Conservation (phyloP, 2,113 vertebrate species). For the Thunnus maccoyii region DNA sequence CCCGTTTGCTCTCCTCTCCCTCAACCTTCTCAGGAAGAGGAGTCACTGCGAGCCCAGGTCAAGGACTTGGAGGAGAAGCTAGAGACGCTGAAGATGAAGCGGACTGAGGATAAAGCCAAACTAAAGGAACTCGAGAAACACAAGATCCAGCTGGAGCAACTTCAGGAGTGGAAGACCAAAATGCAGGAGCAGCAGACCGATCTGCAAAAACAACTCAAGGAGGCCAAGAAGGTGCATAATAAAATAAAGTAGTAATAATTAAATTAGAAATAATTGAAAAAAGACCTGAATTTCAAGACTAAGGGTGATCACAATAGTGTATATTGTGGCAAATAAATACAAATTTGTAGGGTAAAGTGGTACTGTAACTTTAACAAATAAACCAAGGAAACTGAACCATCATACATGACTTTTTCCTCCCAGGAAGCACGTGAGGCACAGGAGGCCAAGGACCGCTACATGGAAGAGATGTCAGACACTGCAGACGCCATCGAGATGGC, state of each 20-base stretch:
- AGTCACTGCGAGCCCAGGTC: constrained; percentile 90
- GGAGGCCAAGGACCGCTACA: constrained; percentile 95
- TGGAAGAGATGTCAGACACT: constrained; percentile 99
- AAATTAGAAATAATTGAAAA: too few relatives aligned
- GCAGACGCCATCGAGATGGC: constrained; percentile 98
- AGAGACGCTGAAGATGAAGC: constrained; percentile 94
- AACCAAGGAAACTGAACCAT: too few relatives aligned
- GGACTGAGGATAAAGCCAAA: constrained; percentile 95
- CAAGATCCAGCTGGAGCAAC: constrained; percentile 98
- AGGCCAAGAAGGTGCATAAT: constrained; percentile 92
- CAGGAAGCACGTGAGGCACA: constrained; percentile 88
- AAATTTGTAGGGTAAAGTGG: too few relatives aligned
- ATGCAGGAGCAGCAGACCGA: constrained; percentile 98
- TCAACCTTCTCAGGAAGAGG: constrained; percentile 88
- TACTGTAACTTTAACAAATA: too few relatives aligned
- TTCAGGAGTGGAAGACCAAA: constrained; percentile 98
- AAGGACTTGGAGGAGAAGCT: constrained; percentile 97
- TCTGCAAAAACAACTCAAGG: constrained; percentile 96
- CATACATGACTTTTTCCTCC: not conserved
- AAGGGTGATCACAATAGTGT: not conserved
- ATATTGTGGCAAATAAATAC: not conserved
- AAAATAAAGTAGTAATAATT: not conserved
- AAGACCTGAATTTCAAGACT: not conserved
- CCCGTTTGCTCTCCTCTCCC: not conserved
- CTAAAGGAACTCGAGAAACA: constrained; percentile 98